Percentiles rank a stretch among this genome's conserved stretches.
Evolutionary conservation across 1,140 invertebrate genomes (phyloP).

Genomic region (Drosophila oshimai): DNA sequence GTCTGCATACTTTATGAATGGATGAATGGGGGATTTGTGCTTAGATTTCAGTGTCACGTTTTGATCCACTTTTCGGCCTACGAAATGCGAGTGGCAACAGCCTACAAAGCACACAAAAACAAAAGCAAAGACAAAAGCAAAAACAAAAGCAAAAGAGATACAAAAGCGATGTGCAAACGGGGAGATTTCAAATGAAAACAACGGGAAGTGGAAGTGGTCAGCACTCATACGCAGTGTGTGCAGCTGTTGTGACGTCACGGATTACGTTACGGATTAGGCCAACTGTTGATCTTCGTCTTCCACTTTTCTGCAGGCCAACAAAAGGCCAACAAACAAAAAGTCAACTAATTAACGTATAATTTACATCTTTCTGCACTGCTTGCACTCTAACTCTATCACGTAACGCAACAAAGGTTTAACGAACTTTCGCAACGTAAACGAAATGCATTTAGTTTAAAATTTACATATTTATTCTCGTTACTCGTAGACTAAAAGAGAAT

Average conservation of each 20-base stretch:
- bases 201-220: constrained; percentile 40
- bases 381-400: not conserved
- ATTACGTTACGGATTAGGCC: not conserved
- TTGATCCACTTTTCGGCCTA: constrained; percentile 68
- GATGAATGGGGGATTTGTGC: constrained; percentile 73
- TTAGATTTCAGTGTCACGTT: constrained; percentile 78
- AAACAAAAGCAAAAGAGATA: constrained; percentile 1
- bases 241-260: constrained; percentile 27
- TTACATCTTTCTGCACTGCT: not conserved
- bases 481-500: too few species aligned
- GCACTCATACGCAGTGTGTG: constrained; percentile 33
- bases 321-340: too few species aligned
- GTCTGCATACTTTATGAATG: constrained; percentile 72
- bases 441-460: too few species aligned
- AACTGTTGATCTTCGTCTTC: not conserved
- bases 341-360: not conserved
- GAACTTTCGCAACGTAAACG: not conserved
- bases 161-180: not conserved
- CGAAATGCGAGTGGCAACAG: constrained; percentile 2
- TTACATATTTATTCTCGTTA: too few species aligned
- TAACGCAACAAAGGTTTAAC: not conserved
- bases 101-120: not conserved
- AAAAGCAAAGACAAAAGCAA: not conserved
- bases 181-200: not conserved
- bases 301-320: not conserved